phyloP scores from a whole-genome alignment of 2,113 vertebrate genomes.

The Sporophila hypoxantha region DNA sequence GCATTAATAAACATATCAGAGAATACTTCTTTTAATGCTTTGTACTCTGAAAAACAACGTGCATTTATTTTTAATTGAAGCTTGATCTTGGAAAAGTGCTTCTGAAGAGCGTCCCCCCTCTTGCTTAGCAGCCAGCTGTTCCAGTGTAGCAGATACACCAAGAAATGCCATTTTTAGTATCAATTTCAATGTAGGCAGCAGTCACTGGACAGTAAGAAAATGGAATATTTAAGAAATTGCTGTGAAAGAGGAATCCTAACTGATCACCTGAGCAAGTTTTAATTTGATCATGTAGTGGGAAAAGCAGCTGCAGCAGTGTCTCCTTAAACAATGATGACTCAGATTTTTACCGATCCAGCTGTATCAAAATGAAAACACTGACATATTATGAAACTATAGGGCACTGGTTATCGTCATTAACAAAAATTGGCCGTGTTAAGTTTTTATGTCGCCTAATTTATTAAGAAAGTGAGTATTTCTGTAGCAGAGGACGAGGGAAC shows the following conservation, averaged over 20 bases:
- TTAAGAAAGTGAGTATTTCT: background rate
- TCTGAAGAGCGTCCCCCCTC: too few species aligned
- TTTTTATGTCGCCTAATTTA: background rate
- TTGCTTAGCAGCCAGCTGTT: background rate
- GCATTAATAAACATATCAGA: background rate
- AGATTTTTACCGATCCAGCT: background rate
- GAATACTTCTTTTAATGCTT: background rate
- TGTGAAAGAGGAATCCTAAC: background rate
- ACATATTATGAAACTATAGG: background rate
- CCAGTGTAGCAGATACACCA: background rate
- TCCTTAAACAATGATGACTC: background rate
- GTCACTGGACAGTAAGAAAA: background rate
- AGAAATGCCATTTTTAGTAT: background rate
- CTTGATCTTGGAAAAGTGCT: rapidly evolving
- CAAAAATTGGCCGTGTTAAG: rapidly evolving
- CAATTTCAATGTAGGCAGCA: background rate
- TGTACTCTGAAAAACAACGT: background rate
- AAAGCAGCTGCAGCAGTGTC: background rate
- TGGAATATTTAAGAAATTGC: background rate
- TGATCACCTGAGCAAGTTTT: background rate
- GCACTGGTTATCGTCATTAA: background rate
- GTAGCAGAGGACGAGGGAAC: background rate
- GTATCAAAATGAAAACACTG: background rate
- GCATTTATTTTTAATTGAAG: background rate
- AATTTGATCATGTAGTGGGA: background rate